Base-by-base conservation (phyloP, 2,888 invertebrate species). In the Ecdyonurus torrentis region DNA sequence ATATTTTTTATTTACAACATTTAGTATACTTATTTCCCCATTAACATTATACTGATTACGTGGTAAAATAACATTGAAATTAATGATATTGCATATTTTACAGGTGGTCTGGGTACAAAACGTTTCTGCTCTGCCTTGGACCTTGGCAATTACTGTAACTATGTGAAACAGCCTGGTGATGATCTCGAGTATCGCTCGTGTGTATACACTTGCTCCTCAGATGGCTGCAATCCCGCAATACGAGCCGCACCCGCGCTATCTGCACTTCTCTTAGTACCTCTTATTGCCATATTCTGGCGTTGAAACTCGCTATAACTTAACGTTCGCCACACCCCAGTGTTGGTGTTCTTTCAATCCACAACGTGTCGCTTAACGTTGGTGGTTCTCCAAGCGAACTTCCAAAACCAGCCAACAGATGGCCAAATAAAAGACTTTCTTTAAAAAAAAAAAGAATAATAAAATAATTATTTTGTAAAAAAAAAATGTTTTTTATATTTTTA, bases 111-210 rank as follows among this genome's bases (percentile, higher is more conserved):
- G 66, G 91, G 92, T 59, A 91, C 93, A 50, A 88, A 88, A 70
- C 79, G 94, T 67, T 92, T 83, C 72, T 94, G 94, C 73, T 92
- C 93, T 1, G 85, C 92, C 0, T 76, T 87, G 70, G 87, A 93
- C 74, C 76, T 91, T 70, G 93, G 93, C 19, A 91, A 91, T 74
- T 91, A 90, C 70, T 94, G 94, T 74, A 87, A 92, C 72, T 91
- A 90, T 74, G 90, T 92, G 1, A 77, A 81, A 66, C 87, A 92
- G 68, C 86, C 86, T 5, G 93, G 93, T n/a, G 94, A 94, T 73
- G 82, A 80, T 69, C 75, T 91, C 69, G 83, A 84, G 64, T 93
- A 93, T 74, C 81, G 93, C 67, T 91, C 92, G 2, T 94, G 94
- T 74, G 84, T 93, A 62, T 91, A 83, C 72, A 93, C 93, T 0